Base-by-base conservation (phyloP, 2,888 invertebrate species). In the Flexamia atlantica region DNA sequence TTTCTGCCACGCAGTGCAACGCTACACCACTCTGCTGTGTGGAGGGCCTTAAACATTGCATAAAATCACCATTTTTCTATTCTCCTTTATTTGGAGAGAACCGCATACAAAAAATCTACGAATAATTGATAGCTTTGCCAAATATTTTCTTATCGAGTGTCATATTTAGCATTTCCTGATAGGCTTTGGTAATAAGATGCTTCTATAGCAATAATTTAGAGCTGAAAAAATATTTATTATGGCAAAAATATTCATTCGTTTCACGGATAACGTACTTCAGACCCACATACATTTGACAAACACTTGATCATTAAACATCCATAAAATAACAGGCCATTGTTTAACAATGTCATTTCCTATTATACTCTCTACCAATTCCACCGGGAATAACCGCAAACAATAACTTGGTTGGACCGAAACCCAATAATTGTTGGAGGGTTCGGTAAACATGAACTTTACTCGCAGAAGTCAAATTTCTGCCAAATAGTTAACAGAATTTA, bases 361-460 rank as follows among this genome's bases (percentile, higher is more conserved):
- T n/a, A n/a, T n/a, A n/a, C n/a, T n/a, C 50, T 50, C 17, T 17
- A 4, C 50, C 23, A 23, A 53, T 23, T 53, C 53, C 23, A 53
- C 53, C 2, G 23, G 3, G 53, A 23, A 23, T 53, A 23, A 53
- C 20, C 23, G 53, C 53, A 53, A 53, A 53, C 53, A 53, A 10
- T 20, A 53, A 20, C 53, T 53, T 4, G 20, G 14, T 20, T 23
- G 53, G 53, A 53, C 20, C 23, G 53, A 53, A 53, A 53, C 20
- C 23, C 53, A 53, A 53, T 53, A 23, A 53, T 53, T 53, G 53
- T 53, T 53, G 7, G 20, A 53, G 20, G 23, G 53, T 53, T 53
- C 53, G 3, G 23, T 53, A 53, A 53, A 53, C 23, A 53, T 10
- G 20, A 53, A 53, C 53, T 53, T 23, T 14, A 53, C 20, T 53